Evolutionary conservation across 2,888 invertebrate species (phyloP), one percentile per base, ranked within the genome.

Genomic region (Drosophila lacicola): DNA sequence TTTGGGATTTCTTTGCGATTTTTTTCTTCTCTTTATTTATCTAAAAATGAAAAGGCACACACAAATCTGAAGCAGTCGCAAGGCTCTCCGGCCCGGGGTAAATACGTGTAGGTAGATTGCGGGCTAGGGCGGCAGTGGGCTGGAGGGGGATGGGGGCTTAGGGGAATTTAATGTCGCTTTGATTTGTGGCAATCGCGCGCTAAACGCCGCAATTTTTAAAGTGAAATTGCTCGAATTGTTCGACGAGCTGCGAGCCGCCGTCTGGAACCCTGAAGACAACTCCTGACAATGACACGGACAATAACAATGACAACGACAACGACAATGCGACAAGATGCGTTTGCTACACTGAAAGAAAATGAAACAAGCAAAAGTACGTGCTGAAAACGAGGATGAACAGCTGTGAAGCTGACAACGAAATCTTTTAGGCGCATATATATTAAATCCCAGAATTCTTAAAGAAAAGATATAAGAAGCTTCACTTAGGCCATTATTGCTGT

Each of bases 141-240:
- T n/a, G 36, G 25, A 11, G n/a, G 13, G 17, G 21, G 55, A 17
- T 11, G 42, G 13, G 25, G 39, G 60, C 4, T 21, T 50, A 45
- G 70, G 64, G 58, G 57, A 44, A 45, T 69, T 78, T 79, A 83
- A 83, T 88, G 89, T 81, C 81, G 84, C 84, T 89, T 89, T 85
- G 89, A 89, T 85, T 85, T 89, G 88, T 85, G 82, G 82, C 85
- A 89, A 84, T 89, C 88, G 85, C 71, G 82, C 88, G 77, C 85
- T 84, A 89, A 85, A 84, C 88, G 85, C 72, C 79, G 88, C 88
- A 87, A 83, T 89, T 87, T 85, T 89, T 77, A 64, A 84, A 84
- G 85, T 87, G 88, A 83, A 89, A 85, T 89, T 87, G 79, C 82
- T 87, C 65, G 79, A 87, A 85, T 85, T 87, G 75, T 84, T 87